A percentile compares a stretch with the other conserved stretches of the same genome.
Evolutionary conservation across 2,888 invertebrate species (phyloP).

Genomic region (Polyommatus icarus): DNA sequence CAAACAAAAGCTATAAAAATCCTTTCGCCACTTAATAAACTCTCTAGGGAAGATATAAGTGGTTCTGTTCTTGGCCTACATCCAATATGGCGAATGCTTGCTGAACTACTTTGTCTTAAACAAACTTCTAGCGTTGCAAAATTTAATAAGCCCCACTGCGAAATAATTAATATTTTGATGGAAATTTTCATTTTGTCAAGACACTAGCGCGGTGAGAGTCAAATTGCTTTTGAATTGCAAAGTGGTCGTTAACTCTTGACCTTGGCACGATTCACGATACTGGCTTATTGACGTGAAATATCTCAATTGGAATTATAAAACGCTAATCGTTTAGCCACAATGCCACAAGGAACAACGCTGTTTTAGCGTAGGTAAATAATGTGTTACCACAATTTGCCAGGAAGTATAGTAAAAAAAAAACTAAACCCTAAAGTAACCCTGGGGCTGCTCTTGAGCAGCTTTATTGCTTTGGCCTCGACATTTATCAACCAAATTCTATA

Average conservation of each 20-base stretch:
- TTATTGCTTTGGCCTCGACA: no score
- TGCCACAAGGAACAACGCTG: neutral
- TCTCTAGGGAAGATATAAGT: constrained; percentile 8
- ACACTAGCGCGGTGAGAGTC: neutral
- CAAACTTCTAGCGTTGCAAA: constrained; percentile 6
- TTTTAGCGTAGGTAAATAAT: neutral
- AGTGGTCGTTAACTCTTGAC: neutral
- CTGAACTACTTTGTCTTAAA: constrained; percentile 16
- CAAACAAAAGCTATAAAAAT: constrained; percentile 21
- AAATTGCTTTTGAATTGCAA: constrained; percentile 11
- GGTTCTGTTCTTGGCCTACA: constrained; percentile 16
- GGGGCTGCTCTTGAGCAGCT: no score
- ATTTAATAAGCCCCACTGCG: constrained; percentile 9
- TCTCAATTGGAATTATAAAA: neutral
- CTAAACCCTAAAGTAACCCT: no score
- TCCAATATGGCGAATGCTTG: constrained; percentile 18
- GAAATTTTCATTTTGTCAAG: neutral
- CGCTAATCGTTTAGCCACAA: neutral
- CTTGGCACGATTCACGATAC: neutral
- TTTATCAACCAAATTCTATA: no score
- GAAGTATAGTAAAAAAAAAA: no score
- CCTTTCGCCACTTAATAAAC: constrained; percentile 21
- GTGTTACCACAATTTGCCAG: no score
- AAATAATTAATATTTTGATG: constrained; percentile 17
- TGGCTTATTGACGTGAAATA: neutral